Base-by-base conservation (phyloP, 2,888 invertebrate genomes). In the Hybos culiciformis region DNA sequence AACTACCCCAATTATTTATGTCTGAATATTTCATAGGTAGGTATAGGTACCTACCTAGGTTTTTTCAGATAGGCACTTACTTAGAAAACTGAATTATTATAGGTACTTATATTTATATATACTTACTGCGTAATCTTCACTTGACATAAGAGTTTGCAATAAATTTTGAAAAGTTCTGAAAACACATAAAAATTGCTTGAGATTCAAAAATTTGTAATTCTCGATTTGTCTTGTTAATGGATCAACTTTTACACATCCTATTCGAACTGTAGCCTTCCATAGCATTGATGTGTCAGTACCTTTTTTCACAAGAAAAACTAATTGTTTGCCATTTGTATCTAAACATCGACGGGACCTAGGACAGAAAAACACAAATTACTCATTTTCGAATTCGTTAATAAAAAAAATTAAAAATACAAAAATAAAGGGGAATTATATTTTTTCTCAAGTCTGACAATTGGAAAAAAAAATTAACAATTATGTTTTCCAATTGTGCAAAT, bases 191-290 rank as follows among this genome's bases (percentile, higher is more conserved):
- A 79, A 81, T 58, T 80, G 75, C 39, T 70, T 71, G 17, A 82
- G 63, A 52, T 70, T 75, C 24, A 82, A 60, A 17, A 78, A 59
- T 44, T 79, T 69, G 46, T 71, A 72, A 5, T 72, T 72, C 46
- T 74, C 73, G 21, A 78, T 69, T 54, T 70, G 63, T 39, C 69
- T 63, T 5, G 70, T 70, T 17, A 53, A 52, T 2, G 72, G 68
- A 56, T 77, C 70, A 21, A 75, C 62, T 63, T 74, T 74, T n/a
- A 75, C 69, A 53, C 77, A 77, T 21, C 73, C 75, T 50, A 82
- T 74, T 57, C 74, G 69, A 1, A 80, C 74, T 2, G 77, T 78
- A 1, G 75, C 77, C 57, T 78, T 80, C 82, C 82, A 82, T 26
- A 80, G 63, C 19, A 78, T 56, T 1, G 77, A 71, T 1, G 71